phyloP scores from a whole-genome alignment of 2,888 invertebrate genomes.

The Coremacera marginata region DNA sequence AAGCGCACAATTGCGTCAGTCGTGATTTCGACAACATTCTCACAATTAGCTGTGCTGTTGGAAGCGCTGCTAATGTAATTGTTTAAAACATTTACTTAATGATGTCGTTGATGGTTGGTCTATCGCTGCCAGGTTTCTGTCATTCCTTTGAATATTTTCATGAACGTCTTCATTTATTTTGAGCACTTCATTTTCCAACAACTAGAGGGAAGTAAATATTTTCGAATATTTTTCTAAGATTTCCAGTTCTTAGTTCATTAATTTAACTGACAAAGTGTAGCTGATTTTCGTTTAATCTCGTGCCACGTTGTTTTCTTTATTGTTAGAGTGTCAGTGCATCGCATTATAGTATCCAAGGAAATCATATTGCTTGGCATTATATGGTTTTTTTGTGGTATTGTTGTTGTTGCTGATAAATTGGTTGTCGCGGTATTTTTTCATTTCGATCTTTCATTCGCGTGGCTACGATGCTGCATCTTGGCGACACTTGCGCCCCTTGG shows the following conservation, averaged over 20 bases:
- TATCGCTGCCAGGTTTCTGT: too few species aligned
- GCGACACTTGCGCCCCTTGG: conserved; percentile 59
- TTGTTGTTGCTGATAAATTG: conserved; percentile 55
- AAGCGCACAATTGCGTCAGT: not conserved
- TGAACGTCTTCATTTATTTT: too few species aligned
- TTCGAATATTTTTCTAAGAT: not conserved
- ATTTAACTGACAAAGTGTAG: conserved; percentile 58
- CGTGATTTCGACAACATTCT: not conserved
- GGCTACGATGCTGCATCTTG: conserved; percentile 52
- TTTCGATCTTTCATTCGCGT: conserved; percentile 57
- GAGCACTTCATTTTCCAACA: not conserved
- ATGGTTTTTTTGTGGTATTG: conserved; percentile 8
- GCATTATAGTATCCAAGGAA: conserved; percentile 20
- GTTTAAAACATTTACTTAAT: too few species aligned
- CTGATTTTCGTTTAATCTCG: conserved; percentile 52
- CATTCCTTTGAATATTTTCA: too few species aligned
- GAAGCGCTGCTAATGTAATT: not conserved
- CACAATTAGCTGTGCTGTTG: not conserved
- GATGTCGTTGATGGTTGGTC: too few species aligned
- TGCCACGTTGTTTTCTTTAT: conserved; percentile 12
- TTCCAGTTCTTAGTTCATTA: conserved; percentile 48
- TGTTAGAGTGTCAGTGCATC: conserved; percentile 36
- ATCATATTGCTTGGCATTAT: conserved; percentile 58
- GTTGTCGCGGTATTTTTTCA: conserved; percentile 63
- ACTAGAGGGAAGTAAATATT: not conserved